Base-by-base conservation (phyloP, 2,888 invertebrate species). In the Lordiphosa andalusiaca region DNA sequence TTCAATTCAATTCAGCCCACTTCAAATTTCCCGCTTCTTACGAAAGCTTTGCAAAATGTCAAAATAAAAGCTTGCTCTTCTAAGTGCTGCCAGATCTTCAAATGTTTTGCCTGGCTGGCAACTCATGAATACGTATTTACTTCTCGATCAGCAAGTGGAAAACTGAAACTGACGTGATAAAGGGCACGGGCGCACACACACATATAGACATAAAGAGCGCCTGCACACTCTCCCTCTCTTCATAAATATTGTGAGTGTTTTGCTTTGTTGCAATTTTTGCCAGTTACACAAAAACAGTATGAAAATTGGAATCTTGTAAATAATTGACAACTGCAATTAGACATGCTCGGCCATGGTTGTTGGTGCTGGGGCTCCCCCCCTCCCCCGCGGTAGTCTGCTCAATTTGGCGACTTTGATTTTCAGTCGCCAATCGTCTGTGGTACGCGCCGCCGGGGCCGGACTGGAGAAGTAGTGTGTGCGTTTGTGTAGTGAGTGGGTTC, bases 391-490 rank as follows among this genome's bases (percentile, higher is more conserved):
- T 30, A 25, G 30, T 19, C 46, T 48, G 48, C 36, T 63, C 33
- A 53, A 49, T 65, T 69, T 78, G 69, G 66, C 78, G 72, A 67
- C 72, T 78, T 69, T 70, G 82, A 75, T 62, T 78, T 81, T 67
- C 69, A 71, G 75, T 77, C 68, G 64, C 74, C 62, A 78, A 66
- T 78, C 62, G 81, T 62, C 53, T 60, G 57, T 74, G 56, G 68
- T 63, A 65, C 25, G 36, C 42, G 36, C 50, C 47, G 47, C 64
- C 56, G 46, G 60, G 39, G 37, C 35, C 39, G 33, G 30, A 25
- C 13, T 44, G 47, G 59, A 65, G 41, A 54, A 64, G 51, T 25
- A 48, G 60, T 53, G 54, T 53, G 52, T 51, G 44, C 13, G 19
- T 46, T 53, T 49, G 55, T 21, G 41, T 35, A 46, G 54, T 66